Evolutionary conservation across 2,888 invertebrate genomes (phyloP).

Genomic region (Theretra japonica): DNA sequence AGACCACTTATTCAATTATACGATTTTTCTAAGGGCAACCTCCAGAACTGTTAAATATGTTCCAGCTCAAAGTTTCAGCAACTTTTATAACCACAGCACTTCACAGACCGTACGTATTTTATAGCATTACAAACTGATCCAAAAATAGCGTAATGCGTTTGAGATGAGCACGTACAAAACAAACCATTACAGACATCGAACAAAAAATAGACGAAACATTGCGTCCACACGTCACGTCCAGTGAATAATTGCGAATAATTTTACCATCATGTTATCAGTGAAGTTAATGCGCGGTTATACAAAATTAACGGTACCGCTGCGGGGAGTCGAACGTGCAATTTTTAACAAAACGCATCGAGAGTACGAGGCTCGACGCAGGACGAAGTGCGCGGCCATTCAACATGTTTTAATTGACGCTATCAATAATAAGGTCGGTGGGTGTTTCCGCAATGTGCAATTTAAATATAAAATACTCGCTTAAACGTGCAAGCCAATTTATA

Average conservation of each 20-base stretch:
- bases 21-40: no score
- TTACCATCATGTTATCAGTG: slow-evolving; percentile 2
- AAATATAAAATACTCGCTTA: slow-evolving; percentile 2
- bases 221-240: background rate
- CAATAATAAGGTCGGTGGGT: slow-evolving; percentile 17
- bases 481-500: slow-evolving; percentile 5
- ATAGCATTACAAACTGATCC: no score
- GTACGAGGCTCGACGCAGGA: background rate
- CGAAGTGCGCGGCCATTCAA: background rate
- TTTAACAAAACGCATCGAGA: slow-evolving; percentile 2
- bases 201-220: background rate
- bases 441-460: background rate
- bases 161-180: background rate
- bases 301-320: slow-evolving; percentile 7
- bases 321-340: slow-evolving; percentile 20
- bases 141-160: no score
- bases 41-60: no score
- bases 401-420: background rate
- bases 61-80: no score
- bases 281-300: slow-evolving; percentile 20
- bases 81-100: no score
- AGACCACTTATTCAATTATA: no score
- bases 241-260: slow-evolving; percentile 12
- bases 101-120: no score
- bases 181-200: background rate